These are phyloP conservation scores for Patiria pectinifera DNA, from an alignment of 53 echinoderm and acorn worm species.

Conservation along the genomic window DNA sequence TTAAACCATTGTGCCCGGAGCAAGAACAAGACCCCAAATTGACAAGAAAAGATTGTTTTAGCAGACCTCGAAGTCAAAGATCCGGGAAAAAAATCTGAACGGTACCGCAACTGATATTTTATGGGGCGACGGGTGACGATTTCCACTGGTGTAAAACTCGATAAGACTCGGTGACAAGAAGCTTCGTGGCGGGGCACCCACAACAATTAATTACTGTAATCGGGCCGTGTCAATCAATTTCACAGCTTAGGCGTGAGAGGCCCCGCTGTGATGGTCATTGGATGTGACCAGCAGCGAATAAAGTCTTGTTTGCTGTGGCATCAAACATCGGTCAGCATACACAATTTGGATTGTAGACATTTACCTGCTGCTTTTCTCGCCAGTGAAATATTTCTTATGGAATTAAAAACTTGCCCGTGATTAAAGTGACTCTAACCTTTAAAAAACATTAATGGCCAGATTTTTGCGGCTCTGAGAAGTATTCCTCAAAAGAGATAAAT, in stretches of 20 bases:
- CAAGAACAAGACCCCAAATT: slow-evolving; percentile 12
- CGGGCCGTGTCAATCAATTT: slow-evolving; percentile 57
- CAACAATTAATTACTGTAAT: slow-evolving; percentile 67
- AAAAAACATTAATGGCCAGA: too few relatives aligned
- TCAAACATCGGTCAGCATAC: neutral
- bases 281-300: neutral
- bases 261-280: slow-evolving; percentile 43
- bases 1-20: slow-evolving; percentile 7
- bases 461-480: too few relatives aligned
- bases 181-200: slow-evolving; percentile 24
- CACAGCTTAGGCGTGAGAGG: slow-evolving; percentile 33
- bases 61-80: slow-evolving; percentile 2
- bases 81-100: neutral
- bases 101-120: slow-evolving; percentile 1
- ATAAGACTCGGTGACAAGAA: slow-evolving; percentile 41
- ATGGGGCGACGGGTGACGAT: slow-evolving; percentile 56
- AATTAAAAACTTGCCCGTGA: too few relatives aligned
- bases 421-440: too few relatives aligned
- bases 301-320: slow-evolving; percentile 50
- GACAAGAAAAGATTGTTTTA: slow-evolving; percentile 13
- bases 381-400: too few relatives aligned
- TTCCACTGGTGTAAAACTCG: slow-evolving; percentile 17
- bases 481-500: too few relatives aligned
- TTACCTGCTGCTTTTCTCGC: too few relatives aligned
- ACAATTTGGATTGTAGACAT: neutral